Conservation (phyloP, 2,113 vertebrate genomes). For the Desmodus rotundus region DNA sequence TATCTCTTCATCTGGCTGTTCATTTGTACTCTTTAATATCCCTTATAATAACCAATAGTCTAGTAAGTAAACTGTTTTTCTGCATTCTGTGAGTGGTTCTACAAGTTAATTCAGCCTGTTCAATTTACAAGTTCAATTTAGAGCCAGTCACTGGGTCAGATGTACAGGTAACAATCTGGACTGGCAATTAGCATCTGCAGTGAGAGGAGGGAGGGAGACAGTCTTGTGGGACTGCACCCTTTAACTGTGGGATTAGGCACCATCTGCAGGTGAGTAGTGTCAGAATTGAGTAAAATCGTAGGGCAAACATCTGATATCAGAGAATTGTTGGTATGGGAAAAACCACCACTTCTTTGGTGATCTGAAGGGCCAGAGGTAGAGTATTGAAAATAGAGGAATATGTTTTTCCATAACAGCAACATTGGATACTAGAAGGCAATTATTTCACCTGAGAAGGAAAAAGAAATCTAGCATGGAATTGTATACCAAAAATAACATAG, state of each 20-base stretch:
- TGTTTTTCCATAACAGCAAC: neutral
- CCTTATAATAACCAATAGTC: neutral
- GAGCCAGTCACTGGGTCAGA: neutral
- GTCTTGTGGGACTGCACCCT: no score
- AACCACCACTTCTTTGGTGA: neutral
- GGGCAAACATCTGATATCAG: neutral
- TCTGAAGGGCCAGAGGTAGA: neutral
- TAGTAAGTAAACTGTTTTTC: neutral
- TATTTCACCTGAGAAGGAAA: neutral
- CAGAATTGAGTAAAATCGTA: neutral
- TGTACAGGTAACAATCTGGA: neutral
- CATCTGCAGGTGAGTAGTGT: neutral
- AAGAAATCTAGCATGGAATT: neutral
- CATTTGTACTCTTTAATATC: neutral
- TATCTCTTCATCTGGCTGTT: neutral
- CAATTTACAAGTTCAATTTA: neutral
- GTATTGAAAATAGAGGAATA: neutral
- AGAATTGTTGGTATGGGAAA: neutral
- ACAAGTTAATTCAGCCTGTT: neutral
- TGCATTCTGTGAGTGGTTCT: neutral
- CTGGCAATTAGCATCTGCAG: neutral
- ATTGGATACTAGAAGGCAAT: neutral
- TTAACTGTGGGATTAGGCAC: no score
- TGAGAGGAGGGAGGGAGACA: no score
- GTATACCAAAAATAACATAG: neutral